Percentiles rank a stretch among this genome's conserved stretches.
phyloP scores from a whole-genome alignment of 2,113 vertebrate species.

The Drymodes brunneopygia region DNA sequence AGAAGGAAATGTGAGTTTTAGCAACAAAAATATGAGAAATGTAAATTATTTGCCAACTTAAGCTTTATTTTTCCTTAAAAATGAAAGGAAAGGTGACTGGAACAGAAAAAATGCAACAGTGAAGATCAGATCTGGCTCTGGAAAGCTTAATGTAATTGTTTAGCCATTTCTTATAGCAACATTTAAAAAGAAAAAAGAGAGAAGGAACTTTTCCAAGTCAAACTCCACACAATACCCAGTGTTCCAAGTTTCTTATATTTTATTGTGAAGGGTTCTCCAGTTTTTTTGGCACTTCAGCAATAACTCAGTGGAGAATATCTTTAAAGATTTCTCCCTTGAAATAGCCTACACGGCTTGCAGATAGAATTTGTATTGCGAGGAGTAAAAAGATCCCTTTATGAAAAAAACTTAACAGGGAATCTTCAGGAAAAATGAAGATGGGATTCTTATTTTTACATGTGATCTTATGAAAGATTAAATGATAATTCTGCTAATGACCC shows the following conservation, averaged over 20 bases:
- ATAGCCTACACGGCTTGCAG: background rate
- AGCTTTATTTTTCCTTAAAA: background rate
- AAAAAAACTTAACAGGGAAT: background rate
- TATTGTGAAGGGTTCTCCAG: background rate
- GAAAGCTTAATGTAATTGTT: background rate
- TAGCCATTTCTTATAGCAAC: background rate
- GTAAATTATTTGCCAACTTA: background rate
- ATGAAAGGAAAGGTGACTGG: background rate
- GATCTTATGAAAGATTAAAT: background rate
- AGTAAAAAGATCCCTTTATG: background rate
- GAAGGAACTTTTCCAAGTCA: background rate
- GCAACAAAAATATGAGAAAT: background rate
- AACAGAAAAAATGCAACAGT: background rate
- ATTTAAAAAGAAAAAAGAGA: background rate
- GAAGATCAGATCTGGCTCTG: background rate
- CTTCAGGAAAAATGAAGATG: background rate
- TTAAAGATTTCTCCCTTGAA: background rate
- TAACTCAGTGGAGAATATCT: background rate
- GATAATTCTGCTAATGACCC: background rate
- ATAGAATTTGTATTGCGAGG: background rate
- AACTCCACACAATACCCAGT: background rate
- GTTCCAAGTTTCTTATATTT: background rate
- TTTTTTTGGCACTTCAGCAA: background rate
- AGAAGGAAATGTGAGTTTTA: background rate
- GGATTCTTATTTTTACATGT: background rate